phyloP scores from a whole-genome alignment of 1,140 invertebrate genomes.

The Trichonephila clavata region DNA sequence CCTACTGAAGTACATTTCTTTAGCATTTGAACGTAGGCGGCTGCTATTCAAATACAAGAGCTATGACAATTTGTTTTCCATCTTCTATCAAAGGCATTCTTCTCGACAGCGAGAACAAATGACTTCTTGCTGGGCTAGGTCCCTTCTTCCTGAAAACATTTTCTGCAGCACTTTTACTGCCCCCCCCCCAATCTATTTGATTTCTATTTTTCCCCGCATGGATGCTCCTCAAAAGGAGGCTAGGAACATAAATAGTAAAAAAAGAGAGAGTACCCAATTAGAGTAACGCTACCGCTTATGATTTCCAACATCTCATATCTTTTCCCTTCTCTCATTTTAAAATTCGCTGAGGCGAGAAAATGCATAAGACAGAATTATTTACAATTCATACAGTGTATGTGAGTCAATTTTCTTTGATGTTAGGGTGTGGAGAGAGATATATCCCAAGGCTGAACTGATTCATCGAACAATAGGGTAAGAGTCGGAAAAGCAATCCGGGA shows the following conservation, averaged over 20 bases:
- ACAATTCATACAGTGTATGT: constrained; percentile 2
- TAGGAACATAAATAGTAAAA: background rate
- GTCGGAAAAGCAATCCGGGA: background rate
- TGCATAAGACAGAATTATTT: constrained; percentile 13
- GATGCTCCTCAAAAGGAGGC: constrained; percentile 17
- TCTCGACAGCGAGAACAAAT: background rate
- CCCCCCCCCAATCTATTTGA: background rate
- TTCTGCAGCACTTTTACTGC: background rate
- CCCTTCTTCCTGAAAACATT: constrained; percentile 9
- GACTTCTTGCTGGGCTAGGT: background rate
- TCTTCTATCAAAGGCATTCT: background rate
- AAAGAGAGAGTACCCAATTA: constrained; percentile 35
- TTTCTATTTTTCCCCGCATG: constrained; percentile 13
- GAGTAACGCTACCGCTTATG: background rate
- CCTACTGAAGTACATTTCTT: background rate
- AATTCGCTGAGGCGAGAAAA: constrained; percentile 14
- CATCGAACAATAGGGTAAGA: background rate
- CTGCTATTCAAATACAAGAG: background rate
- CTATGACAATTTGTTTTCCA: background rate
- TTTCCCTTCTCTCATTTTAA: background rate
- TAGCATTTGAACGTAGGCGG: background rate
- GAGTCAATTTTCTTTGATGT: background rate
- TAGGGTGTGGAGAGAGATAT: background rate
- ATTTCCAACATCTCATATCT: background rate
- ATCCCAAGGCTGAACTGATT: background rate